phyloP scores from a whole-genome alignment of 2,113 vertebrate species.

The Hiodon tergisus region DNA sequence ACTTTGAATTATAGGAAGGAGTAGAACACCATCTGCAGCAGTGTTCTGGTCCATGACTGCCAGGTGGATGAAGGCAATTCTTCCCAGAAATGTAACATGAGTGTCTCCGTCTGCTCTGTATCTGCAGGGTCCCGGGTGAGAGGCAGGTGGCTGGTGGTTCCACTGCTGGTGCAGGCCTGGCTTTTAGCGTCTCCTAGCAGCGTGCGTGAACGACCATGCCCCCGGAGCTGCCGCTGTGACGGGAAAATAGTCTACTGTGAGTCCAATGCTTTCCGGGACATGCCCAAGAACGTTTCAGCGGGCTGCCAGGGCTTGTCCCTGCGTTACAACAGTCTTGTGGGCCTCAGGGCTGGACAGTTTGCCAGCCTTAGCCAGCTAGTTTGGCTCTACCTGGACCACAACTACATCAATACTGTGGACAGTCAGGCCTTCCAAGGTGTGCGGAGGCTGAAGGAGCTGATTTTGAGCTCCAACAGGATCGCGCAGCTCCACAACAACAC shows the following conservation, averaged over 20 bases:
- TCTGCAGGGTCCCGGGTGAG: conserved; percentile 61
- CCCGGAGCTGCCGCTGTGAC: conserved; percentile 87
- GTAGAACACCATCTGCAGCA: too few species aligned
- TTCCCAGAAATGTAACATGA: not conserved
- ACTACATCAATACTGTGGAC: conserved; percentile 84
- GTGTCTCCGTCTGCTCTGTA: conserved; percentile 21
- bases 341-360: conserved; percentile 83
- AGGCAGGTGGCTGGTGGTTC: conserved; percentile 67
- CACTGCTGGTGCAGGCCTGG: conserved; percentile 62
- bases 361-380: conserved; percentile 88
- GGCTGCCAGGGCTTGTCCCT: conserved; percentile 90
- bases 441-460: conserved; percentile 88
- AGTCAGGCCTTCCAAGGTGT: conserved; percentile 88
- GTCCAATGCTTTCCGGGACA: conserved; percentile 85
- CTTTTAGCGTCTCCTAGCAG: conserved; percentile 64
- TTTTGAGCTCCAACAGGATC: conserved; percentile 94
- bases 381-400: conserved; percentile 97
- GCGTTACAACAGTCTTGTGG: conserved; percentile 92
- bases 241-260: conserved; percentile 98
- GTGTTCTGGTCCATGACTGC: too few species aligned
- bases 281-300: conserved; percentile 87
- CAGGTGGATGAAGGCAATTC: too few species aligned
- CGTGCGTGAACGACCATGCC: conserved; percentile 84
- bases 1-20: too few species aligned
- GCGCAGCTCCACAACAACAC: conserved; percentile 82